Percentiles rank a stretch among this genome's conserved stretches.
Conservation (phyloP, 2,113 vertebrate genomes). For the Indri indri region DNA sequence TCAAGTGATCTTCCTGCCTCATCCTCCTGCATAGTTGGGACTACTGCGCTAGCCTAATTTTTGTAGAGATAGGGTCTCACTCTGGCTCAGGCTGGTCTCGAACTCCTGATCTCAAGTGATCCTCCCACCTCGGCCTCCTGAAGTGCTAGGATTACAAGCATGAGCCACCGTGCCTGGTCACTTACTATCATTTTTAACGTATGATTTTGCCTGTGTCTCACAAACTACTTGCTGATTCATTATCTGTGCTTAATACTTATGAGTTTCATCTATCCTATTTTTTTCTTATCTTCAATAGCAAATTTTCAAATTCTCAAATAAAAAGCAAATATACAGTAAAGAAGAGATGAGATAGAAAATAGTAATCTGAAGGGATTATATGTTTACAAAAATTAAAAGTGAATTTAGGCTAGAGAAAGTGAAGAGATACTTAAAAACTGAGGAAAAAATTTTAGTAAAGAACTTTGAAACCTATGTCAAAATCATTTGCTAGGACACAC, state of each 20-base stretch:
- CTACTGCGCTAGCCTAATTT: too few relatives aligned
- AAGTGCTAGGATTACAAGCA: too few relatives aligned
- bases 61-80: too few relatives aligned
- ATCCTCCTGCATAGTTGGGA: too few relatives aligned
- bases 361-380: neutral
- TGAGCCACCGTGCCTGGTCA: too few relatives aligned
- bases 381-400: conserved; percentile 51
- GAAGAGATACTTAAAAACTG: neutral
- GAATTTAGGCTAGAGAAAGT: neutral
- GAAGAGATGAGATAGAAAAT: conserved; percentile 6
- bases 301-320: conserved; percentile 12
- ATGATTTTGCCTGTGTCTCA: neutral
- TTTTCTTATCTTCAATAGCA: neutral
- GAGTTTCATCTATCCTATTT: neutral
- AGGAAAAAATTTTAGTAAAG: conserved; percentile 16
- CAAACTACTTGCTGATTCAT: conserved; percentile 17
- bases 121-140: too few relatives aligned
- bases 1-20: too few relatives aligned
- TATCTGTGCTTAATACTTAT: neutral
- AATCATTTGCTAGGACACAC: neutral
- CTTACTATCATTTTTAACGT: too few relatives aligned
- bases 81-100: too few relatives aligned
- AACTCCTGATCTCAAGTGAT: too few relatives aligned
- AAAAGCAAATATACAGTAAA: conserved; percentile 21
- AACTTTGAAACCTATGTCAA: conserved; percentile 38